Evolutionary conservation across 2,888 invertebrate genomes (phyloP).

Genomic region (Platypus cylindrus): DNA sequence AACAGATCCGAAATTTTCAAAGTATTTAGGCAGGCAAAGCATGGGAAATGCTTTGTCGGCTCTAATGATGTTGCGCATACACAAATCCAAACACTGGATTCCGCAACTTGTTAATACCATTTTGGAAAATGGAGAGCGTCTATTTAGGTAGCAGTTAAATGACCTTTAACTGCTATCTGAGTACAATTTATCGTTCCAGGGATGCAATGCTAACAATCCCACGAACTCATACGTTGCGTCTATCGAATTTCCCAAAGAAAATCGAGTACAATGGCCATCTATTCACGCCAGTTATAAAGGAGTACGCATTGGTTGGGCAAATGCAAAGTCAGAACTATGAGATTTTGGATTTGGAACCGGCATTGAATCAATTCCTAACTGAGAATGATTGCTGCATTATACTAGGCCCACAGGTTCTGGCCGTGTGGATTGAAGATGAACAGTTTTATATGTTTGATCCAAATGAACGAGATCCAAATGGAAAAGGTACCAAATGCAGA

Average conservation of each 20-base stretch:
- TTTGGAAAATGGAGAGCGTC: slow-evolving; percentile 28
- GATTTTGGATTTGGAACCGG: slow-evolving; percentile 28
- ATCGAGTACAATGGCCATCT: slow-evolving; percentile 22
- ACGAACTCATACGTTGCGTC: slow-evolving; percentile 18
- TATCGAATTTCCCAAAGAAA: slow-evolving; percentile 22
- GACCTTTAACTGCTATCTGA: neutral
- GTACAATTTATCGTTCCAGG: slow-evolving; percentile 7
- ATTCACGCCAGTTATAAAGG: slow-evolving; percentile 26
- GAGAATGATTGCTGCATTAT: slow-evolving; percentile 31
- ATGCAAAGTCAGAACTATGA: slow-evolving; percentile 25
- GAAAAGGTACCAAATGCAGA: no score
- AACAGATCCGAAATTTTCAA: slow-evolving; percentile 27
- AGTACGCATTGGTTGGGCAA: slow-evolving; percentile 29
- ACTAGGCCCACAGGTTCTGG: slow-evolving; percentile 31
- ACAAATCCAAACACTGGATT: slow-evolving; percentile 32
- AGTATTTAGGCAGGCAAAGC: slow-evolving; percentile 26
- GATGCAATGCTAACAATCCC: slow-evolving; percentile 23
- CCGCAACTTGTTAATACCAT: slow-evolving; percentile 30
- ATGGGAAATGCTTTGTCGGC: slow-evolving; percentile 32
- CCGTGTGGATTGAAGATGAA: slow-evolving; percentile 34
- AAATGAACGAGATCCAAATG: slow-evolving; percentile 31
- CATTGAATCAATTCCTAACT: slow-evolving; percentile 30
- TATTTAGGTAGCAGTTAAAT: slow-evolving; percentile 27
- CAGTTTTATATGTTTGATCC: slow-evolving; percentile 37
- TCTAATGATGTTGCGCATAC: slow-evolving; percentile 29